phyloP scores from a whole-genome alignment of 2,797 vertebrate species.

The Sebastiscus tertius region DNA sequence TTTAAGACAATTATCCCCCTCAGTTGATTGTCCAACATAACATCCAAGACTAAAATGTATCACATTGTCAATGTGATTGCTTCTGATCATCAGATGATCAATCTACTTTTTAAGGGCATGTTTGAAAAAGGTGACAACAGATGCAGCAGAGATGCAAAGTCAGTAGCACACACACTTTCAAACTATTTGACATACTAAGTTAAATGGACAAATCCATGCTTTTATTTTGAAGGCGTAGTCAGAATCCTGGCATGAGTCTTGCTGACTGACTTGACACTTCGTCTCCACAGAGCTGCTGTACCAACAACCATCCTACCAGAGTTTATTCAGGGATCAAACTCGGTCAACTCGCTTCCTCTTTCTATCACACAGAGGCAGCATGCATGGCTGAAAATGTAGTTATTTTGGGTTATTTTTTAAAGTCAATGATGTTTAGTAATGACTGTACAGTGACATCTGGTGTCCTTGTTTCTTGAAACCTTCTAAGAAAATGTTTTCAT shows the following conservation, averaged over 20 bases:
- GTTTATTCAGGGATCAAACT: slow-evolving; percentile 40
- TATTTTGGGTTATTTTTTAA: no score
- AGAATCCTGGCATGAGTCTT: neutral
- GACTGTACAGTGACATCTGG: slow-evolving; percentile 6
- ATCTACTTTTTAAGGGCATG: neutral
- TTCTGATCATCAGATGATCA: neutral
- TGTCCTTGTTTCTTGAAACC: neutral
- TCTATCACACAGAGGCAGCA: neutral
- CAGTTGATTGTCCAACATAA: no score
- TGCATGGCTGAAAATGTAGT: neutral
- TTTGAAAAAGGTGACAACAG: neutral
- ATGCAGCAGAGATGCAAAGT: neutral
- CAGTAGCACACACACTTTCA: neutral
- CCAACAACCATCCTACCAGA: neutral
- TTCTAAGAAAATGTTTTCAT: neutral
- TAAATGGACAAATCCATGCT: neutral
- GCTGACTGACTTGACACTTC: neutral
- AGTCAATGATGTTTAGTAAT: neutral
- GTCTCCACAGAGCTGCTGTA: slow-evolving; percentile 10
- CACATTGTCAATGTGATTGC: no score
- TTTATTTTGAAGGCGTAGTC: slow-evolving; percentile 46
- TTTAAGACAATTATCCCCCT: accelerated
- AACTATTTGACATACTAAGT: no score
- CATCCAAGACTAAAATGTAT: accelerated
- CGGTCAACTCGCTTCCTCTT: neutral